Evolutionary conservation across 2,888 invertebrate genomes (phyloP), one percentile per base, ranked within the genome.

Genomic region (Hypercompe scribonia): DNA sequence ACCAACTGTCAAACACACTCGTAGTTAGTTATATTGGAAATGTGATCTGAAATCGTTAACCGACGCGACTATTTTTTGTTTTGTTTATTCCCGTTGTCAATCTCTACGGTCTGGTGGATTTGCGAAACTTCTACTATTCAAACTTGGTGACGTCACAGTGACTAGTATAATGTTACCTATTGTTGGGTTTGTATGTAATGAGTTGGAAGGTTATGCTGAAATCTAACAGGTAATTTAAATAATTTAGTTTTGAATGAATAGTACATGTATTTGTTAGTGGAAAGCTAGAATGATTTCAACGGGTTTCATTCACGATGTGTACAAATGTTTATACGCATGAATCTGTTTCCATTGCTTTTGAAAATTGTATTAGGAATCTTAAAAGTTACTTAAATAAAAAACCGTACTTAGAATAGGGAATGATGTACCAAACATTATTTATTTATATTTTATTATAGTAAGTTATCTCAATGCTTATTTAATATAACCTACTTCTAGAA

Each of bases 21-120:
- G 70, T 71, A 74, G 64, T 75, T 77, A 72, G 73, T 74, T 83
- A 83, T 79, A 84, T 78, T 85, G 77, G 85, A 80, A 78, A 83
- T 84, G 58, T 65, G 78, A 84, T 73, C 76, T 69, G 67, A 72
- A 76, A 78, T 77, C 73, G 68, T 74, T 74, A 66, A 58, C 64
- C 70, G 75, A 68, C 73, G 72, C 70, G 71, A 75, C 46, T 46
- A 46, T 70, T 73, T 77, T 39, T 68, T 68, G 21, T 61, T 31
- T 31, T 28, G 28, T 61, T 84, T 80, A 72, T 73, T 54, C 61
- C 68, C 58, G 50, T 63, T 66, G 72, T 54, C 77, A 70, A 65
- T 72, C 77, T 75, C 70, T 73, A 74, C 77, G 73, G 71, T 80
- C 80, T 72, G 76, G 73, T 80, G 76, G 36, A 74, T 83, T 78